These are phyloP conservation scores for Nothocercus julius DNA, from an alignment of 2,113 vertebrate species.

Conservation along the genomic window DNA sequence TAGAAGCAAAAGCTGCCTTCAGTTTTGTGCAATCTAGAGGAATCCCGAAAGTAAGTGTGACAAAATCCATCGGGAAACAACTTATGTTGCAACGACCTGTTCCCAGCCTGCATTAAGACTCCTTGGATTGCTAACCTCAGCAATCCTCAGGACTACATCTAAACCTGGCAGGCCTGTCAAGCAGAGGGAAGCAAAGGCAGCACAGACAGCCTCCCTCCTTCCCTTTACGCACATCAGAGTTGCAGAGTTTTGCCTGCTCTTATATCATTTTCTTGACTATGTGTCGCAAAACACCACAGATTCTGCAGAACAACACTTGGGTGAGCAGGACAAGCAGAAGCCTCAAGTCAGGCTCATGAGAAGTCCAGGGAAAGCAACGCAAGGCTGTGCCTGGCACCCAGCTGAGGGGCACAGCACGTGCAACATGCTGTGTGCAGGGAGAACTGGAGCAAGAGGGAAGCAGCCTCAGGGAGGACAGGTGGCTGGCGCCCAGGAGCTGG, in stretches of 20 bases:
- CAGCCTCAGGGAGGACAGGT: neutral
- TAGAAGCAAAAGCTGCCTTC: neutral
- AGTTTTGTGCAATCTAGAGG: neutral
- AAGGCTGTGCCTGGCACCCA: neutral
- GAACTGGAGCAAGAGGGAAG: neutral
- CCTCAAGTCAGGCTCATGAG: too few relatives aligned
- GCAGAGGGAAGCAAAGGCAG: neutral
- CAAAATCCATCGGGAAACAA: neutral
- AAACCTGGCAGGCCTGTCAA: neutral
- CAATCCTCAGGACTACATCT: neutral
- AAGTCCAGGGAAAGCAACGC: neutral
- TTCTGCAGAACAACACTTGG: neutral
- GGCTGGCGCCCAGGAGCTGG: neutral
- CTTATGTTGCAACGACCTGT: neutral
- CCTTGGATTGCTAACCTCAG: neutral
- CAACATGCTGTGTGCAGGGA: too few relatives aligned
- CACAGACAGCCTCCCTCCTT: neutral
- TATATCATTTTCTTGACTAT: neutral
- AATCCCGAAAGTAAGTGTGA: neutral
- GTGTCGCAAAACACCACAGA: neutral
- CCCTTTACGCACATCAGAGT: accelerated
- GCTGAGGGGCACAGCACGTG: neutral
- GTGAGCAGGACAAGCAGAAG: too few relatives aligned
- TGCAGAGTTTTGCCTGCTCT: neutral
- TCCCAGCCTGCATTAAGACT: neutral